A percentile compares a stretch with the other conserved stretches of the same genome.
phyloP scores from a whole-genome alignment of 2,797 vertebrate genomes.

The Oophaga sylvatica region DNA sequence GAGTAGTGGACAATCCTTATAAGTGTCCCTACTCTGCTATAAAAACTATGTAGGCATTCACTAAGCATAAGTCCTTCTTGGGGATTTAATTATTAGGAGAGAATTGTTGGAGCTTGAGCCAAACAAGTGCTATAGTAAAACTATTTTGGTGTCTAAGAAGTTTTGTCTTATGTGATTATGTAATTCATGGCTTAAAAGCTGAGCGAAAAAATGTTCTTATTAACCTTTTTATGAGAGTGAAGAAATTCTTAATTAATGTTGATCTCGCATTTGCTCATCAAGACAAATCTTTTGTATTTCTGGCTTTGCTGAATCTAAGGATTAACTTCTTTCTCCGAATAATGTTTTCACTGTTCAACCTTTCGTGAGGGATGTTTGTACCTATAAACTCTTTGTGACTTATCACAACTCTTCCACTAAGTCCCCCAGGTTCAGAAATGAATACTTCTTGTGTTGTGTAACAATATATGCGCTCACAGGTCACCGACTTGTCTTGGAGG shows the following conservation, averaged over 20 bases:
- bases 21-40: no score
- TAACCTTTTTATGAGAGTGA: slow-evolving; percentile 21
- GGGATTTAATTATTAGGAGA: no score
- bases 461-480: slow-evolving; percentile 38
- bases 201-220: neutral
- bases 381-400: slow-evolving; percentile 23
- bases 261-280: slow-evolving; percentile 61
- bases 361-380: neutral
- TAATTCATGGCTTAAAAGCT: neutral
- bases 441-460: slow-evolving; percentile 57
- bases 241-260: slow-evolving; percentile 68
- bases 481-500: slow-evolving; percentile 47
- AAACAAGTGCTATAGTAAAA: neutral
- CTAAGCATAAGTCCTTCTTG: no score
- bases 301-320: neutral
- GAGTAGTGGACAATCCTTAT: no score
- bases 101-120: neutral
- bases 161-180: neutral
- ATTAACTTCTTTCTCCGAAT: slow-evolving; percentile 11
- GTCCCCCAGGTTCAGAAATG: slow-evolving; percentile 19
- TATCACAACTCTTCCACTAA: slow-evolving; percentile 40
- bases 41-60: no score
- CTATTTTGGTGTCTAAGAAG: neutral
- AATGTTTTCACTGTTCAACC: slow-evolving; percentile 20
- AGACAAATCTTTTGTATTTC: slow-evolving; percentile 25